Percentiles rank a stretch among this genome's conserved stretches.
Evolutionary conservation across 2,888 invertebrate species (phyloP).

Genomic region (Tipula helvola): DNA sequence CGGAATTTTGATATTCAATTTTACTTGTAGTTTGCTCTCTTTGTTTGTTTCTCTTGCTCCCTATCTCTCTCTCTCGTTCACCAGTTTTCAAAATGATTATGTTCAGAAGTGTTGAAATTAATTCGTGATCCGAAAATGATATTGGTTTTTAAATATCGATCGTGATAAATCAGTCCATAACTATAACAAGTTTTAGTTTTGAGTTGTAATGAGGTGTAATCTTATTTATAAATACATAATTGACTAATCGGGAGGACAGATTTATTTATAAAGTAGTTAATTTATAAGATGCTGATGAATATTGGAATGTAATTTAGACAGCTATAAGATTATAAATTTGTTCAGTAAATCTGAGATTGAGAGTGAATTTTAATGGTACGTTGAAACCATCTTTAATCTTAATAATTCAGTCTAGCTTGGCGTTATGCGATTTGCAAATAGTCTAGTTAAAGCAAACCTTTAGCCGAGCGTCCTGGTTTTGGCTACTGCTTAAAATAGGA

Average conservation of each 20-base stretch:
- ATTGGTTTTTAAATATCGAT: neutral
- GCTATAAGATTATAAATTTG: too few relatives aligned
- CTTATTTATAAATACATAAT: neutral
- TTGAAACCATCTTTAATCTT: too few relatives aligned
- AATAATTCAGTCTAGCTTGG: too few relatives aligned
- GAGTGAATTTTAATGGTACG: too few relatives aligned
- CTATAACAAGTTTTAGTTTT: neutral
- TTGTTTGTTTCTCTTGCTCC: neutral
- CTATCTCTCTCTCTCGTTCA: neutral
- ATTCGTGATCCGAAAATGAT: neutral
- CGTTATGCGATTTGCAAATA: too few relatives aligned
- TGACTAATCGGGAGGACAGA: neutral
- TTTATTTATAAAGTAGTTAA: neutral
- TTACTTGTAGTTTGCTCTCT: neutral
- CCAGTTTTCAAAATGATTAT: neutral
- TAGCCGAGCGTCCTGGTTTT: too few relatives aligned
- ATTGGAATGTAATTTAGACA: too few relatives aligned
- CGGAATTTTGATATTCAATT: neutral
- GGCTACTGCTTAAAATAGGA: too few relatives aligned
- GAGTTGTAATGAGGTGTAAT: neutral
- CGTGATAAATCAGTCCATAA: neutral
- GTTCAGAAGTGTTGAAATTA: conserved; percentile 4
- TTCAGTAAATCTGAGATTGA: too few relatives aligned
- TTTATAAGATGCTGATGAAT: too few relatives aligned
- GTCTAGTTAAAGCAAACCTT: too few relatives aligned